Evolutionary conservation across 1,140 invertebrate genomes (phyloP), one percentile per base, ranked within the genome.

Genomic region (Papilio polyxenes): DNA sequence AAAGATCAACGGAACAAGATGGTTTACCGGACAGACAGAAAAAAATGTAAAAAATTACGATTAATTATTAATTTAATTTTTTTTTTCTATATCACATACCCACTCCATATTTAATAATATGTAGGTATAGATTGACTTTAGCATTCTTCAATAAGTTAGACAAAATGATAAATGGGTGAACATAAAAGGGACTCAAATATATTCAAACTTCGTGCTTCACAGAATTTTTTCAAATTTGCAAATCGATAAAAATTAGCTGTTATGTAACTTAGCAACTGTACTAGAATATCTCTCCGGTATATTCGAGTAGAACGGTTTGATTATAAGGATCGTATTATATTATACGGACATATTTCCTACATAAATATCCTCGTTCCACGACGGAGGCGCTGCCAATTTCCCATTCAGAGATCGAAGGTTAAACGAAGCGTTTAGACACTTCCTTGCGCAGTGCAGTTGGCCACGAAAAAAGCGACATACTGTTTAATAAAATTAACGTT

Each of bases 321-420:
- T 80, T 80, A 44, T 44, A 44, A 7, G 40, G 40, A 44, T 3
- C 40, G 40, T 44, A 44, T 44, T 44, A 44, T 44, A 80, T 80
- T 69, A 44, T 69, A 65, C 17, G 17, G 75, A 69, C 69, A 82
- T 83, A 79, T 76, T 82, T 83, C 75, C 76, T 75, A 82, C 65
- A 77, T 72, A 74, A 80, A 75, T 83, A 31, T 86, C 82, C 83
- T 79, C 31, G 78, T 80, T 48, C 78, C 49, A 23, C 17, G 59
- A n/a, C 59, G 44, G 59, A 65, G 78, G 37, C 56, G 44, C n/a
- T 53, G 81, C 87, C 86, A 84, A 88, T 87, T 89, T 85, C 84
- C 87, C 87, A 89, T 91, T 88, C 87, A 89, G 72, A 82, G 88
- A 90, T 91, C 89, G 89, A 89, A 90, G 89, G 90, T 89, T 90